Percentiles rank a stretch among this genome's conserved stretches.
Evolutionary conservation across 1,140 invertebrate genomes (phyloP).

Genomic region (Lerema accius): DNA sequence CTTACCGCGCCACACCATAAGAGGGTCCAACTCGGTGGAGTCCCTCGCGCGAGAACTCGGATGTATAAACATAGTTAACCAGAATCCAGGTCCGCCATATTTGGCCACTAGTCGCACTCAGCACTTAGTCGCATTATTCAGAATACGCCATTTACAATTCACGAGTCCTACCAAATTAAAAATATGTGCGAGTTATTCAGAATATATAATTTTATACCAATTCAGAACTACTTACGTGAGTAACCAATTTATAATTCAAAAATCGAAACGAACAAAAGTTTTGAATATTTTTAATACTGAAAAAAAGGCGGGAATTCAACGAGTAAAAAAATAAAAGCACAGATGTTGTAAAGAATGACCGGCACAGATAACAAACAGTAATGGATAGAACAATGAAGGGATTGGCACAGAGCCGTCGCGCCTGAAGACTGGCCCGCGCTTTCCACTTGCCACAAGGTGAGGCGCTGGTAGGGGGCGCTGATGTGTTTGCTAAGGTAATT

Average conservation of each 20-base stretch:
- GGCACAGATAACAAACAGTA: slow-evolving; percentile 30
- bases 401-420: slow-evolving; percentile 43
- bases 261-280: slow-evolving; percentile 16
- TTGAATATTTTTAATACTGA: slow-evolving; percentile 1
- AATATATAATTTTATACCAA: slow-evolving; percentile 1
- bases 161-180: slow-evolving; percentile 22
- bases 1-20: slow-evolving; percentile 74
- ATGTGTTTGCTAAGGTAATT: slow-evolving; percentile 25
- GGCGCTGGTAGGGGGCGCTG: slow-evolving; percentile 46
- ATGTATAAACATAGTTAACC: slow-evolving; percentile 78
- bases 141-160: slow-evolving; percentile 12
- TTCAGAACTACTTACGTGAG: neutral
- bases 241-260: too few species aligned
- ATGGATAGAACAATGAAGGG: slow-evolving; percentile 30
- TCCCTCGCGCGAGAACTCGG: slow-evolving; percentile 72
- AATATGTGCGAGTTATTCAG: slow-evolving; percentile 12
- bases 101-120: slow-evolving; percentile 49
- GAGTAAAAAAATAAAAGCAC: slow-evolving; percentile 1
- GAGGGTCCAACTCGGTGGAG: slow-evolving; percentile 68
- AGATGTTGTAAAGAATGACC: slow-evolving; percentile 26
- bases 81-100: slow-evolving; percentile 73
- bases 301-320: slow-evolving; percentile 19
- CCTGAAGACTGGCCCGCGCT: slow-evolving; percentile 56
- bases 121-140: slow-evolving; percentile 40
- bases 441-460: slow-evolving; percentile 40